Base-by-base conservation (phyloP, 2,888 invertebrate genomes). In the Lasioglossum villosulum region DNA sequence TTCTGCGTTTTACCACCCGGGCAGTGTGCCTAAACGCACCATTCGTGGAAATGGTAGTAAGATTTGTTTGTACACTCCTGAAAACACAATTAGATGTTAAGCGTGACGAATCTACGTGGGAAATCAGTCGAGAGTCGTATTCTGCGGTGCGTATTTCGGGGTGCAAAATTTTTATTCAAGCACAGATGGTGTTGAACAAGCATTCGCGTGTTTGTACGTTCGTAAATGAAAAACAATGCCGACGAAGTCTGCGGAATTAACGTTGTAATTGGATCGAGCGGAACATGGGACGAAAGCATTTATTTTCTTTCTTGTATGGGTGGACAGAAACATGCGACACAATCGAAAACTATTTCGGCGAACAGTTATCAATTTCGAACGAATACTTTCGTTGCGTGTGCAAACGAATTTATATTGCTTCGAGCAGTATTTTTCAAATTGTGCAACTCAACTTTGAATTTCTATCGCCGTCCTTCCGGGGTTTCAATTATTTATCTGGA, bases 231-330 rank as follows among this genome's bases (percentile, higher is more conserved):
- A 78, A 78, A 78, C 42, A 59, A n/a, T 30, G 27, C 71, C 56
- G 42, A 52, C 37, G 81, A 19, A 27, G 71, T 39, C 48, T 4
- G 12, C 19, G 14, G 42, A 70, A 30, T 74, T 37, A 74, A 74
- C 42, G 68, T 34, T 72, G 48, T 42, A 83, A 75, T 81, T 76
- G 72, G 70, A 71, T 75, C 34, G 59, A 52, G 42, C 73, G 27
- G 12, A 12, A 30, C 45, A 48, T 27, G 39, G 34, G 34, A 45
- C 56, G 30, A 56, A 81, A 45, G 39, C 42, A 42, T 76, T 80
- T 74, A 42, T 74, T 70, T 23, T 16, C 34, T 34, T 37, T 30
- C 39, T 71, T 27, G 56, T 42, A 30, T 52, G 6, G 16, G 52
- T 34, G 30, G 39, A 27, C 30, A 45, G 71, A n/a, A 42, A 34